phyloP scores from a whole-genome alignment of 2,888 invertebrate genomes.

The Cataglyphis cursor region DNA sequence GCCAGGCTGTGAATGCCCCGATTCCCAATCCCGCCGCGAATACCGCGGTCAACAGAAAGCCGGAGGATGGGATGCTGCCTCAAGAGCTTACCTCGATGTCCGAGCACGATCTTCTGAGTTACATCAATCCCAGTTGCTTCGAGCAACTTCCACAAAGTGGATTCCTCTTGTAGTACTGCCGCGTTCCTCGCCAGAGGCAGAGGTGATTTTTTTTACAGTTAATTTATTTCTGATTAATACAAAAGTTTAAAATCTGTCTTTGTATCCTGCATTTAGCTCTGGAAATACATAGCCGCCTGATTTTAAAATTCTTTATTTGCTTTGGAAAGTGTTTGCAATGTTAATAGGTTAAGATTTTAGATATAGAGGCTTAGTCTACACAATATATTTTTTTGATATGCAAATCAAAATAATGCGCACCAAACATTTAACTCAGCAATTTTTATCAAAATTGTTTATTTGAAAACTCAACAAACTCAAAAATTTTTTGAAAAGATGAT shows the following conservation, averaged over 20 bases:
- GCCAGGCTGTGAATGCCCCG: slow-evolving; percentile 87
- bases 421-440: background rate
- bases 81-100: slow-evolving; percentile 94
- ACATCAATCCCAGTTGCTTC: slow-evolving; percentile 96
- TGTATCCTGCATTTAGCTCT: slow-evolving; percentile 23
- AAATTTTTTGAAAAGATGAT: background rate
- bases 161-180: slow-evolving; percentile 83
- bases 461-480: background rate
- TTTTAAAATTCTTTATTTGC: slow-evolving; percentile 4
- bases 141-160: slow-evolving; percentile 88
- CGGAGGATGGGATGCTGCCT: slow-evolving; percentile 88
- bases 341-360: background rate
- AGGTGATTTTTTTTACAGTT: slow-evolving; percentile 12
- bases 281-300: background rate
- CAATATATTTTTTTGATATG: background rate
- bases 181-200: slow-evolving; percentile 17
- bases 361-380: background rate
- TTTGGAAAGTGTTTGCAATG: background rate
- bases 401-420: background rate
- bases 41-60: slow-evolving; percentile 88
- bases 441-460: background rate
- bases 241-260: slow-evolving; percentile 27
- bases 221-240: slow-evolving; percentile 7
- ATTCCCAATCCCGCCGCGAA: slow-evolving; percentile 87
- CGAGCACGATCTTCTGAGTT: slow-evolving; percentile 95